Evolutionary conservation across 2,888 invertebrate genomes (phyloP).

Genomic region (Boloria euphrosyne): DNA sequence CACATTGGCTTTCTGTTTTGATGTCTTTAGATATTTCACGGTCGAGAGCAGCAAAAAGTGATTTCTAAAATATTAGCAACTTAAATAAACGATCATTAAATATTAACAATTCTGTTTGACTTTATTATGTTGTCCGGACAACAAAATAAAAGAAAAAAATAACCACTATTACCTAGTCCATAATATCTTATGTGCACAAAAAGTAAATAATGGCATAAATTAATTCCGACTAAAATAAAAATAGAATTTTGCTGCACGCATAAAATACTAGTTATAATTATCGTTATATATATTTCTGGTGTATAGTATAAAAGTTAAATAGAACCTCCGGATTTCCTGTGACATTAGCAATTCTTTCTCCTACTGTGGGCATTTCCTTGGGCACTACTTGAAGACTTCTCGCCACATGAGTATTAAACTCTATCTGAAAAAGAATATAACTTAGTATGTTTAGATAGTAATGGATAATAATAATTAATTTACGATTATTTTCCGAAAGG

Average conservation of each 20-base stretch:
- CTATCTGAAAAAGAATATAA: slow-evolving; percentile 62
- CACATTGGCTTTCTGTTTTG: slow-evolving; percentile 63
- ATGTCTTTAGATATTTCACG: slow-evolving; percentile 77
- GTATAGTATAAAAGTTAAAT: background rate
- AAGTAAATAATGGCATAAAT: too few species aligned
- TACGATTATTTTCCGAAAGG: background rate
- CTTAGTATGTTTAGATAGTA: background rate
- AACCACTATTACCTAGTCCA: too few species aligned
- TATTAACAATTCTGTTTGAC: too few species aligned
- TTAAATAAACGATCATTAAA: background rate
- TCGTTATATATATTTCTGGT: too few species aligned
- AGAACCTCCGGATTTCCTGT: slow-evolving; percentile 74
- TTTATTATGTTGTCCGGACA: too few species aligned
- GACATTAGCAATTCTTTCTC: slow-evolving; percentile 77
- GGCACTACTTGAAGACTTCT: slow-evolving; percentile 78
- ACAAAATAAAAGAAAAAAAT: too few species aligned
- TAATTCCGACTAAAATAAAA: too few species aligned
- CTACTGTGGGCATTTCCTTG: slow-evolving; percentile 82
- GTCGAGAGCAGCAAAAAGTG: slow-evolving; percentile 57
- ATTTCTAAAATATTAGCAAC: slow-evolving; percentile 50
- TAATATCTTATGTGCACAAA: too few species aligned
- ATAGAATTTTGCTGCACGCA: too few species aligned
- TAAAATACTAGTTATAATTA: background rate
- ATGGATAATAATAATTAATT: background rate
- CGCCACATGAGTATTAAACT: slow-evolving; percentile 81